Evolutionary conservation across 2,113 vertebrate genomes (phyloP).

Genomic region (Microcebus jonahi): DNA sequence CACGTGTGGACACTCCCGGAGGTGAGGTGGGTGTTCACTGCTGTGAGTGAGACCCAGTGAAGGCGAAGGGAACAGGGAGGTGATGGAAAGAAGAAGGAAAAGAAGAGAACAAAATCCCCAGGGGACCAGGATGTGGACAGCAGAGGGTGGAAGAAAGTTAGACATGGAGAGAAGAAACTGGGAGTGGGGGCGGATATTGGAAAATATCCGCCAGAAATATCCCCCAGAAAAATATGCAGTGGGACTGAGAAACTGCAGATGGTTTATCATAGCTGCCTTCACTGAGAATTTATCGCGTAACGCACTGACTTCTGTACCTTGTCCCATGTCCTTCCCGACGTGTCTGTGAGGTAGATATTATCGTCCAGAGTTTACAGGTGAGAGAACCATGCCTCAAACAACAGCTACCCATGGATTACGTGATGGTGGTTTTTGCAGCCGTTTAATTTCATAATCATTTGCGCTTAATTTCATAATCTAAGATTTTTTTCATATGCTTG

Average conservation of each 20-base stretch:
- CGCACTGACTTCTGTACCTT: rapidly evolving
- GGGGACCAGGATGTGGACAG: no score
- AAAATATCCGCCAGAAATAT: no score
- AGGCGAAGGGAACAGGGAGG: not conserved
- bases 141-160: no score
- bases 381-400: rapidly evolving
- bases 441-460: not conserved
- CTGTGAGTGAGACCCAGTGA: rapidly evolving
- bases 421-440: rapidly evolving
- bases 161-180: rapidly evolving
- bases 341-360: rapidly evolving
- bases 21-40: not conserved
- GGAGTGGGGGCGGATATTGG: rapidly evolving
- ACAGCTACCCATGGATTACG: rapidly evolving
- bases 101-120: not conserved
- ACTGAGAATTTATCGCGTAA: rapidly evolving
- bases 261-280: not conserved
- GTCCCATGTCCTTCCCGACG: not conserved
- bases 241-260: rapidly evolving
- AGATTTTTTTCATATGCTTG: not conserved
- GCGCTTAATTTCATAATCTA: not conserved
- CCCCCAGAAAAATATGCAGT: rapidly evolving
- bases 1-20: rapidly evolving
- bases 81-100: no score
- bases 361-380: not conserved